Percentiles rank a stretch among this genome's conserved stretches.
Conservation (phyloP, 2,888 invertebrate species). For the Pseudoips prasinana region DNA sequence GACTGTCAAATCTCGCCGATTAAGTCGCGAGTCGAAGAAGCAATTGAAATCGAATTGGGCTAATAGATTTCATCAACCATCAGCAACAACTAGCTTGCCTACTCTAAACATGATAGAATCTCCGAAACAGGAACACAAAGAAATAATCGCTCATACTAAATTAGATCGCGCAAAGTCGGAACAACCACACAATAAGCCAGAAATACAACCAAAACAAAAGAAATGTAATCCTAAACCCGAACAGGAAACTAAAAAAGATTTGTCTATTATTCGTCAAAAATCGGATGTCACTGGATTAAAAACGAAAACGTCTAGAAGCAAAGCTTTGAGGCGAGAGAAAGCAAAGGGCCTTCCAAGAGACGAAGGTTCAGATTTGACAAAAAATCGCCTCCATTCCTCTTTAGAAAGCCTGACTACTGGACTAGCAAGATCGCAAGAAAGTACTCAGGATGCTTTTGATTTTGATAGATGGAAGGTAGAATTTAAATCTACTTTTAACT, state of each 20-base stretch:
- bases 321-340: constrained; percentile 60
- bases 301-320: constrained; percentile 61
- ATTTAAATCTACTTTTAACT: constrained; percentile 68
- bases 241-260: constrained; percentile 36
- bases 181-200: constrained; percentile 48
- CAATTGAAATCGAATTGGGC: constrained; percentile 87
- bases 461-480: constrained; percentile 74
- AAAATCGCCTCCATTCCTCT: constrained; percentile 70
- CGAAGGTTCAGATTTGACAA: constrained; percentile 52
- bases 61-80: constrained; percentile 90
- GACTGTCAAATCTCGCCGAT: constrained; percentile 90
- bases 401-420: constrained; percentile 70
- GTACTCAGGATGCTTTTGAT: constrained; percentile 65
- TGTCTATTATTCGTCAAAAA: constrained; percentile 79
- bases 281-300: constrained; percentile 84
- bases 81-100: constrained; percentile 91
- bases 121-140: constrained; percentile 66
- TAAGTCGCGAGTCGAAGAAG: constrained; percentile 78
- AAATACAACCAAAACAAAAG: constrained; percentile 7
- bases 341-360: constrained; percentile 46
- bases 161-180: constrained; percentile 65
- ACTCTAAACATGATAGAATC: constrained; percentile 83
- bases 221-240: constrained; percentile 17
- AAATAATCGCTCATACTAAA: constrained; percentile 44
- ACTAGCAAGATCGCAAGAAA: constrained; percentile 67